phyloP scores from a whole-genome alignment of 2,797 vertebrate species.

The Heteromormyrus szaboi region DNA sequence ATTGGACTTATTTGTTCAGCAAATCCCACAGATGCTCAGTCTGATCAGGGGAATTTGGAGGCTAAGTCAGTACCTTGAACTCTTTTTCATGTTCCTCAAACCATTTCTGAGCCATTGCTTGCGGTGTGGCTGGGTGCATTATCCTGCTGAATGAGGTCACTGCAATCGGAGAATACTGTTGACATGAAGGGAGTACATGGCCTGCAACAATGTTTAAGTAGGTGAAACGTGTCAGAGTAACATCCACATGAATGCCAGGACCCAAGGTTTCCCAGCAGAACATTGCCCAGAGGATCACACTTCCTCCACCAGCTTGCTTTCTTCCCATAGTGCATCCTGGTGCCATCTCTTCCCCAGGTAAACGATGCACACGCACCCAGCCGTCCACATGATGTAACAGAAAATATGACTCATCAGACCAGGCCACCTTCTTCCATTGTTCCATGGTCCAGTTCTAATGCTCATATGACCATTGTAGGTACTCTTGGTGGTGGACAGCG shows the following conservation, averaged over 20 bases:
- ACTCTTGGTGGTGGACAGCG: background rate
- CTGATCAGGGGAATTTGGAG: background rate
- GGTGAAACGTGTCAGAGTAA: background rate
- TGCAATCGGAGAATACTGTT: background rate
- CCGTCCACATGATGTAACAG: background rate
- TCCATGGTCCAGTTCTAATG: background rate
- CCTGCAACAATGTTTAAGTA: background rate
- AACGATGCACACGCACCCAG: background rate
- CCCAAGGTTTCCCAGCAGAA: background rate
- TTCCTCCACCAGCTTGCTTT: background rate
- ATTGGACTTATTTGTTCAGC: background rate
- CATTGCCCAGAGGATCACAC: background rate
- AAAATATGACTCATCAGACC: constrained; percentile 2
- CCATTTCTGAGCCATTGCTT: background rate
- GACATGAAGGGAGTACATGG: background rate
- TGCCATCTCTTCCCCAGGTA: background rate
- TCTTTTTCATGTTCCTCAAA: background rate
- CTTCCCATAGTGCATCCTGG: background rate
- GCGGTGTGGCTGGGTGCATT: background rate
- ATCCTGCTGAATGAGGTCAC: background rate
- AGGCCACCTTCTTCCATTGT: background rate
- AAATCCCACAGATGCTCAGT: background rate
- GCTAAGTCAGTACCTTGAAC: background rate
- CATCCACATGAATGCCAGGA: background rate
- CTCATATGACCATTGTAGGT: background rate